A percentile compares a stretch with the other conserved stretches of the same genome.
phyloP scores from a whole-genome alignment of 2,888 invertebrate species.

The Cheilosia vernalis region DNA sequence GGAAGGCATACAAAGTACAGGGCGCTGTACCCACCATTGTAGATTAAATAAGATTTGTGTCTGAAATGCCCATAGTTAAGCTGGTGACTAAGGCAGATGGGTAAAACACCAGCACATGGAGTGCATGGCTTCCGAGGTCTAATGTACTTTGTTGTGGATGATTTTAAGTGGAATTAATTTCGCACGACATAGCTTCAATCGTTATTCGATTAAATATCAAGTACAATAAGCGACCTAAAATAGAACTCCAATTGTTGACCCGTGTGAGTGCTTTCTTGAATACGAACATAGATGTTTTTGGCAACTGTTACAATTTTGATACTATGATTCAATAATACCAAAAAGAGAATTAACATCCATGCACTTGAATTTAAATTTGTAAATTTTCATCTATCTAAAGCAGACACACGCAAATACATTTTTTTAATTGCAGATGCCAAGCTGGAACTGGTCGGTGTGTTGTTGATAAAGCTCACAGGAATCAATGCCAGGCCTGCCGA shows the following conservation, averaged over 20 bases:
- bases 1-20: constrained; percentile 66
- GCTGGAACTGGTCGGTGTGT: constrained; percentile 98
- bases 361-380: not conserved
- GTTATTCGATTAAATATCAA: constrained; percentile 82
- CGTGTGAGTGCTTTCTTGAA: constrained; percentile 54
- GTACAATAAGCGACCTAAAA: constrained; percentile 77
- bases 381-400: not conserved
- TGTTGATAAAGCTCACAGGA: constrained; percentile 99
- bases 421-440: constrained; percentile 91
- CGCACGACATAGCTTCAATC: constrained; percentile 78
- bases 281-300: constrained; percentile 32
- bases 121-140: constrained; percentile 54
- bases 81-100: constrained; percentile 70
- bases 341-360: constrained; percentile 34
- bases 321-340: constrained; percentile 47
- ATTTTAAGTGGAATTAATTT: constrained; percentile 77
- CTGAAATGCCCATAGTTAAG: constrained; percentile 73
- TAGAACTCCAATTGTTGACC: constrained; percentile 71
- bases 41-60: constrained; percentile 74
- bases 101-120: constrained; percentile 67
- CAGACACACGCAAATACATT: constrained; percentile 3
- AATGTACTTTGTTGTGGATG: constrained; percentile 74
- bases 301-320: constrained; percentile 72
- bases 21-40: constrained; percentile 53
- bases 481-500: constrained; percentile 99